Base-by-base conservation (phyloP, 1,140 invertebrate genomes). In the Caligus rogercresseyi region DNA sequence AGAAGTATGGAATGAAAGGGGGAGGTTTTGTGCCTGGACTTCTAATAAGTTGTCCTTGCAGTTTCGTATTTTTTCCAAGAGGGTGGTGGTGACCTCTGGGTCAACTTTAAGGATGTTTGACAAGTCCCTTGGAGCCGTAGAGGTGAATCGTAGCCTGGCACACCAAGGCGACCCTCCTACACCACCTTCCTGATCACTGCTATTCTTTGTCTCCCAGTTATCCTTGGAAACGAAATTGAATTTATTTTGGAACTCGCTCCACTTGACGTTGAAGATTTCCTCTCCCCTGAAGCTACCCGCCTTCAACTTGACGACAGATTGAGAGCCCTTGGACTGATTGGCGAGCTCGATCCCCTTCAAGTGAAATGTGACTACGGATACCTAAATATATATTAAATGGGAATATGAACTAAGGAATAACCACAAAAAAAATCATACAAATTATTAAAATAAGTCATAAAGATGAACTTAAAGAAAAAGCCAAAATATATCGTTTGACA, bases 231-330 rank as follows among this genome's bases (percentile, higher is more conserved):
- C 31, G n/a, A n/a, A 43, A 43, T 43, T 43, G n/a, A 43, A 43
- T n/a, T 43, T 43, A 11, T 43, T n/a, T 83, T 92, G 89, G 76
- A 95, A 87, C 75, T 93, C 89, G 70, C 93, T 89, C 83, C 87
- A 91, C 2, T 85, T 83, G 70, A 93, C 90, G 54, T 86, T 83
- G 4, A 81, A 79, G 71, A 86, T 89, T 72, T 93, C 88, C 67
- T 89, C 83, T 56, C 80, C 81, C 14, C 74, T 75, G 7, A 93
- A 74, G 67, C 86, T 82, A 4, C 82, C 80, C 14, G 88, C 80
- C 69, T 89, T 85, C 19, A 87, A 69, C 68, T 86, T 82, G 7
- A 90, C 75, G 0, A 79, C 73, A 0, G 86, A 84, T n/a, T 78
- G 77, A 57, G 83, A 80, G 2, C 82, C 83, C n/a, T 74, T 71